phyloP scores from a whole-genome alignment of 1,140 invertebrate genomes.

The Drosophila prosaltans region DNA sequence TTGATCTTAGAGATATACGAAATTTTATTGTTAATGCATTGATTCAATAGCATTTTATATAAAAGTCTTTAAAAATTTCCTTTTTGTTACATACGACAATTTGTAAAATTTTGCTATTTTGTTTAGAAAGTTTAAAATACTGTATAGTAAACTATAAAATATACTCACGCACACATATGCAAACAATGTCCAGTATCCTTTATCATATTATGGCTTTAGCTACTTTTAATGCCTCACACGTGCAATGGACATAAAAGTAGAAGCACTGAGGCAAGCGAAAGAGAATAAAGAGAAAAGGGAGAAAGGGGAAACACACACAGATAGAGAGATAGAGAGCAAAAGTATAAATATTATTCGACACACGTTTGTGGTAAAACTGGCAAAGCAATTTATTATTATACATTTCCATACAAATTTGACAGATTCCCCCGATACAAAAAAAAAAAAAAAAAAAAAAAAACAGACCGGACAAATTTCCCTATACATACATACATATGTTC shows the following conservation, averaged over 20 bases:
- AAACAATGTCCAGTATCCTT: conserved; percentile 6
- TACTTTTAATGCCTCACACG: conserved; percentile 22
- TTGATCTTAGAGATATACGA: no score
- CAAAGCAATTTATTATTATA: conserved; percentile 45
- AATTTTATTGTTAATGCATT: no score
- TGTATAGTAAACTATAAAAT: no score
- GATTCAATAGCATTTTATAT: no score
- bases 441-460: no score
- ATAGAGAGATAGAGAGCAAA: not conserved
- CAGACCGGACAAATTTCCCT: conserved; percentile 15
- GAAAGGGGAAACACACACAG: no score
- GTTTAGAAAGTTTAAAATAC: no score
- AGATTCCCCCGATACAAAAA: conserved; percentile 31
- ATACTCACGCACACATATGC: not conserved
- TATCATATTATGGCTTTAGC: conserved; percentile 3
- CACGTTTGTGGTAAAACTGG: conserved; percentile 33
- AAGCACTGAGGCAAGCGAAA: not conserved
- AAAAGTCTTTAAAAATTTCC: no score
- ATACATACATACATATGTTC: no score
- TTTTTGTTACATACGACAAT: no score
- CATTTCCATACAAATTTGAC: conserved; percentile 66
- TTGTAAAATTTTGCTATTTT: no score
- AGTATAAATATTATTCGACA: conserved; percentile 21
- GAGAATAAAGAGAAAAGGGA: not conserved
- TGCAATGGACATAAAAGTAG: conserved; percentile 18